These are phyloP conservation scores for Chiloscyllium plagiosum DNA, from an alignment of 2,113 vertebrate genomes.

Conservation along the genomic window DNA sequence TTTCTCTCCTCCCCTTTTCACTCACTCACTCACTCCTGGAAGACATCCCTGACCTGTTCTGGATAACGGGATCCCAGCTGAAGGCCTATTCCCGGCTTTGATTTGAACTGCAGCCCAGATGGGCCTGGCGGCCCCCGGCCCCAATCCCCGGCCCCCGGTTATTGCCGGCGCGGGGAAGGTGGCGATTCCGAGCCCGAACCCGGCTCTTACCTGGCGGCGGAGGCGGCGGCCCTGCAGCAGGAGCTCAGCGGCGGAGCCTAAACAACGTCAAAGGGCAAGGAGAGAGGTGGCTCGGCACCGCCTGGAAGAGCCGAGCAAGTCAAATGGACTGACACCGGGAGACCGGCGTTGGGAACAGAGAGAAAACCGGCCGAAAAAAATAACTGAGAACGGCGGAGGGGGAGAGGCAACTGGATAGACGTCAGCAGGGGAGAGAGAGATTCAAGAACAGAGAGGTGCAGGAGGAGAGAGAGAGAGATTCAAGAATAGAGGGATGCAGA, in stretches of 20 bases:
- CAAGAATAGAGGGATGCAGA: too few species aligned
- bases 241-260: not conserved
- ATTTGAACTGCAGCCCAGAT: not conserved
- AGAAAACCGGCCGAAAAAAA: not conserved
- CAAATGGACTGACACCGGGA: not conserved
- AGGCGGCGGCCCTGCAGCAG: not conserved
- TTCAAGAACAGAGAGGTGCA: too few species aligned
- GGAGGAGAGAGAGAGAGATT: too few species aligned
- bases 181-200: too few species aligned
- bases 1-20: not conserved
- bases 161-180: too few species aligned
- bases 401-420: too few species aligned
- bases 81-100: not conserved
- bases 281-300: not conserved
- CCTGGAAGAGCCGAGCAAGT: not conserved
- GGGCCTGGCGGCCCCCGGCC: too few species aligned
- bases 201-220: too few species aligned
- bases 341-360: not conserved
- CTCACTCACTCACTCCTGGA: not conserved
- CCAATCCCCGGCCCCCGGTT: too few species aligned
- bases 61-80: not conserved
- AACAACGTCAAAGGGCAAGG: not conserved
- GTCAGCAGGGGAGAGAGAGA: not conserved
- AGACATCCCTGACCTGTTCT: not conserved
- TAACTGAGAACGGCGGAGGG: not conserved